These are phyloP conservation scores for Drosophila phalerata DNA, from an alignment of 2,888 invertebrate genomes.

Conservation along the genomic window DNA sequence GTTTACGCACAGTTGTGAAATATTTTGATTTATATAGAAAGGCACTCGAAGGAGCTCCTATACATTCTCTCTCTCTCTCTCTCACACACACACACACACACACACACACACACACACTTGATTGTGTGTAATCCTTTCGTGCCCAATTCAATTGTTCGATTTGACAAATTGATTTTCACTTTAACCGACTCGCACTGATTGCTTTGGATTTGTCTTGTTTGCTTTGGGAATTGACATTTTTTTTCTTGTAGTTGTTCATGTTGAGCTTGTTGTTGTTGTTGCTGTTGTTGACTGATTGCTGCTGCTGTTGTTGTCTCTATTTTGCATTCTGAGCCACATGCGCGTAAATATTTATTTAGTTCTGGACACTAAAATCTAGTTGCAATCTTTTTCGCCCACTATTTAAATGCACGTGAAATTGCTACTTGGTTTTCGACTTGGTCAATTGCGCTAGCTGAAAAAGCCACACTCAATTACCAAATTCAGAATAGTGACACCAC, in stretches of 20 bases:
- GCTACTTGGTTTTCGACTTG: constrained; percentile 51
- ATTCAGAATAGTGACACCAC: constrained; percentile 29
- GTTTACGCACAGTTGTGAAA: constrained; percentile 71
- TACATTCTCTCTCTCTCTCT: no score
- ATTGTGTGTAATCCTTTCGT: constrained; percentile 69
- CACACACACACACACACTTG: neutral
- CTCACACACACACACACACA: constrained; percentile 4
- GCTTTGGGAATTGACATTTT: constrained; percentile 69
- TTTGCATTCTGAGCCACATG: constrained; percentile 68
- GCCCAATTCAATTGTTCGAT: constrained; percentile 78
- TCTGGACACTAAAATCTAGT: constrained; percentile 58
- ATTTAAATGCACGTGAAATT: constrained; percentile 74
- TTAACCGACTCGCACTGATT: constrained; percentile 65
- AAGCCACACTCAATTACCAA: constrained; percentile 50
- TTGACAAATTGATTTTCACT: constrained; percentile 78
- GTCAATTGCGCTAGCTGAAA: constrained; percentile 28
- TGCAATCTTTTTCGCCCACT: constrained; percentile 40
- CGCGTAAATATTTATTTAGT: constrained; percentile 80
- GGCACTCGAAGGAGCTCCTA: constrained; percentile 43
- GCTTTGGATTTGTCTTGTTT: constrained; percentile 74
- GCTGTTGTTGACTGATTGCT: constrained; percentile 18
- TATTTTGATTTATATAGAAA: constrained; percentile 74
- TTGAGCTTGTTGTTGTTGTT: constrained; percentile 15
- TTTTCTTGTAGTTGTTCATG: constrained; percentile 25
- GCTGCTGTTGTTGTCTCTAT: constrained; percentile 42